Conservation (phyloP, 2,888 invertebrate genomes). For the Phaonia tiefii region DNA sequence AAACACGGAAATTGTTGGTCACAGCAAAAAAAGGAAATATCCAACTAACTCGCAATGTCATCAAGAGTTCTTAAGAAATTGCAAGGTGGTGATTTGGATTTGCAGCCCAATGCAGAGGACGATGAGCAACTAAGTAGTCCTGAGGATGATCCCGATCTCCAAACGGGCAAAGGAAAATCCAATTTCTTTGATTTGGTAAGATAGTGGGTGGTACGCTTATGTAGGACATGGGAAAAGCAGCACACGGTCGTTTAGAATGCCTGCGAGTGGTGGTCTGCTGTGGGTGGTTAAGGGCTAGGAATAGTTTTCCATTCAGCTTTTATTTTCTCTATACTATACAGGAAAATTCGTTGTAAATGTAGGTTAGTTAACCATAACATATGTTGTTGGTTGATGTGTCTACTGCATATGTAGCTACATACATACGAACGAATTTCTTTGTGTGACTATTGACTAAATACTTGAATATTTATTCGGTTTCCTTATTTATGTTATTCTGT, state of each 20-base stretch:
- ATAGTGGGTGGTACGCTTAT: conserved; percentile 50
- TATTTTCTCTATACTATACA: conserved; percentile 34
- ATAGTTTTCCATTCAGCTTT: not conserved
- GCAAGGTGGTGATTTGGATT: conserved; percentile 82
- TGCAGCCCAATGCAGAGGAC: conserved; percentile 69
- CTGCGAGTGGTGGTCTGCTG: conserved; percentile 17
- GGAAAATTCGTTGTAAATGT: conserved; percentile 52
- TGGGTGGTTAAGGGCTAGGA: conserved; percentile 13
- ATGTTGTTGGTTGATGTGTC: conserved; percentile 17
- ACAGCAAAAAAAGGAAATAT: conserved; percentile 1
- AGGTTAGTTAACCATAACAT: conserved; percentile 46
- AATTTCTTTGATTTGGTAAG: conserved; percentile 88
- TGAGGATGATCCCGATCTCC: conserved; percentile 82
- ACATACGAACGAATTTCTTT: conserved; percentile 1
- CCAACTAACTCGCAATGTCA: conserved; percentile 82
- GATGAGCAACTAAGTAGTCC: conserved; percentile 80
- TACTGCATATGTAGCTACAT: not conserved
- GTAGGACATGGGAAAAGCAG: not conserved
- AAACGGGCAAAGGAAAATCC: conserved; percentile 82
- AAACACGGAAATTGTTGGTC: not conserved
- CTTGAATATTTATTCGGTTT: conserved; percentile 6
- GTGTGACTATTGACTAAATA: not conserved
- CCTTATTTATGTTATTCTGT: conserved; percentile 5
- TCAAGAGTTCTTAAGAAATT: conserved; percentile 85
- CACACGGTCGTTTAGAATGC: not conserved